phyloP scores from a whole-genome alignment of 2,113 vertebrate genomes.

The Rhea pennata region DNA sequence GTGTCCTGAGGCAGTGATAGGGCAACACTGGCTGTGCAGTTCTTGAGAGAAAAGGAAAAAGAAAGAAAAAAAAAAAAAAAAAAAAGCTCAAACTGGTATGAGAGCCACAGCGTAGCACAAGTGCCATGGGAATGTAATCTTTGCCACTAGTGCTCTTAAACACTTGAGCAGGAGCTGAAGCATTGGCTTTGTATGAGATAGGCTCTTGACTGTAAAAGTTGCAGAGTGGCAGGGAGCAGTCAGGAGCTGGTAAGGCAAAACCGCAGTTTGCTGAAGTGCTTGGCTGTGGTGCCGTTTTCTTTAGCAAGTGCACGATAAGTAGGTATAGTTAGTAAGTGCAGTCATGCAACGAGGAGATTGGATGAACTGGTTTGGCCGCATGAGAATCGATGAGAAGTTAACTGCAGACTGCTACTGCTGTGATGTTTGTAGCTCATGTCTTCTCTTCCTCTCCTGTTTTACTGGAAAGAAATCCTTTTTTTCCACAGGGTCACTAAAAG shows the following conservation, averaged over 20 bases:
- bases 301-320: neutral
- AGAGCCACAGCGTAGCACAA: fast-evolving
- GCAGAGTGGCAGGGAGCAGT: neutral
- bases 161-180: neutral
- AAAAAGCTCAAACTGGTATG: neutral
- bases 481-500: neutral
- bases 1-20: neutral
- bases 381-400: neutral
- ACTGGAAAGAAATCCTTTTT: neutral
- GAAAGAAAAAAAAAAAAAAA: neutral
- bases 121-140: neutral
- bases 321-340: neutral
- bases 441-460: neutral
- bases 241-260: neutral
- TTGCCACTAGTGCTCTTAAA: neutral
- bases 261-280: neutral
- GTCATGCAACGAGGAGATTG: fast-evolving
- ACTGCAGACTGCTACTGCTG: neutral
- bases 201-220: neutral
- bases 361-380: neutral
- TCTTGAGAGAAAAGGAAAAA: neutral
- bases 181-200: neutral
- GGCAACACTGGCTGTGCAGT: neutral
- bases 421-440: neutral
- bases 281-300: neutral